phyloP scores from a whole-genome alignment of 2,797 vertebrate genomes.

The Pseudochirops cupreus region DNA sequence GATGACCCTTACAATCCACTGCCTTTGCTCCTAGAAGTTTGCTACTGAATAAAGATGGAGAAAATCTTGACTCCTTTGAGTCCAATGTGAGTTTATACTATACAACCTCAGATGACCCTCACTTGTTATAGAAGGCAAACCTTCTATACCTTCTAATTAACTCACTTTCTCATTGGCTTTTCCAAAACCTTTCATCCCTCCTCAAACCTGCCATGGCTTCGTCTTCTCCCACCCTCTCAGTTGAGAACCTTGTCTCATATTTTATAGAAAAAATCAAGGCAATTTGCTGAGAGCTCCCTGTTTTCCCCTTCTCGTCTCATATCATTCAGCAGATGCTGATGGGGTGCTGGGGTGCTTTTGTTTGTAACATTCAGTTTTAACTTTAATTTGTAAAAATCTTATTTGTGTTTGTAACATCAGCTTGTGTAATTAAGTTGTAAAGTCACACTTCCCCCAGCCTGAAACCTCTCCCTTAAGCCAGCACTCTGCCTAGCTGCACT shows the following conservation, averaged over 20 bases:
- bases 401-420: no score
- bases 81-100: background rate
- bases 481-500: no score
- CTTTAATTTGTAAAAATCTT: no score
- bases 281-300: background rate
- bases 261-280: background rate
- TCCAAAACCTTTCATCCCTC: background rate
- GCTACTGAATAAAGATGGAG: no score
- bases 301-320: background rate
- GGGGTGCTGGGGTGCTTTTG: no score
- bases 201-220: background rate
- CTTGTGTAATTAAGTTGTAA: no score
- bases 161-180: background rate
- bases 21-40: background rate
- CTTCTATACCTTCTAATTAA: background rate
- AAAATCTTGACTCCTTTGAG: background rate
- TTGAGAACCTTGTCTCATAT: background rate
- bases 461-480: no score
- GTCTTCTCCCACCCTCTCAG: background rate
- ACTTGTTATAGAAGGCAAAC: background rate
- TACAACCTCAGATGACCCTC: background rate
- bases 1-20: background rate
- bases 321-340: background rate
- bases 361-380: no score
- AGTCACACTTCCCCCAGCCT: no score